phyloP scores from a whole-genome alignment of 1,140 invertebrate genomes.

The Plectus sambesii region DNA sequence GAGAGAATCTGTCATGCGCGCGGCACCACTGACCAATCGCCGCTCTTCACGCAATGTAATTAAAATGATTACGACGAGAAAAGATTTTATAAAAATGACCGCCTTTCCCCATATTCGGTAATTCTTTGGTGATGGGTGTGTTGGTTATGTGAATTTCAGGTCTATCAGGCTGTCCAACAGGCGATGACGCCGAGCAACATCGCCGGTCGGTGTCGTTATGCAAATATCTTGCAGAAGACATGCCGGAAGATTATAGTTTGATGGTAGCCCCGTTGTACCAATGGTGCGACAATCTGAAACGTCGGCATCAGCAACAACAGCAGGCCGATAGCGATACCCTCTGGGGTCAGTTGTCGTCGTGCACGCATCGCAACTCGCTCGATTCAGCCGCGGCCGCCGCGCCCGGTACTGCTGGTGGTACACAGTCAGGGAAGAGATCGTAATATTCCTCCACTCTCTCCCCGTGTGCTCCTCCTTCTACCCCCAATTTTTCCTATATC shows the following conservation, averaged over 20 bases:
- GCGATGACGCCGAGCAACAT: conserved; percentile 8
- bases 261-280: conserved; percentile 42
- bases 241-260: conserved; percentile 36
- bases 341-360: conserved; percentile 28
- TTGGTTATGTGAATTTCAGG: too few species aligned
- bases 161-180: conserved; percentile 10
- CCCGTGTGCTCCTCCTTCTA: conserved; percentile 1
- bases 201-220: conserved; percentile 22
- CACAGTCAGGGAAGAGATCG: too few species aligned
- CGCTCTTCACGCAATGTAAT: too few species aligned
- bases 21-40: too few species aligned
- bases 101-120: too few species aligned
- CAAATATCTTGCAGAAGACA: conserved; percentile 2
- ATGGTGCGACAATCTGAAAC: too few species aligned
- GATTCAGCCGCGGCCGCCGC: conserved; percentile 20
- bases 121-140: too few species aligned
- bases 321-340: conserved; percentile 25
- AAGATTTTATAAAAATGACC: conserved; percentile 12
- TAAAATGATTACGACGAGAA: conserved; percentile 18
- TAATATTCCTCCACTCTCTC: conserved; percentile 10
- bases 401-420: conserved; percentile 25
- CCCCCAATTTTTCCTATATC: conserved; percentile 2
- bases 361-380: conserved; percentile 22
- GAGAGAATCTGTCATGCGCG: too few species aligned
- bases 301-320: too few species aligned